These are phyloP conservation scores for Actias luna DNA, from an alignment of 2,888 invertebrate species.

Conservation along the genomic window DNA sequence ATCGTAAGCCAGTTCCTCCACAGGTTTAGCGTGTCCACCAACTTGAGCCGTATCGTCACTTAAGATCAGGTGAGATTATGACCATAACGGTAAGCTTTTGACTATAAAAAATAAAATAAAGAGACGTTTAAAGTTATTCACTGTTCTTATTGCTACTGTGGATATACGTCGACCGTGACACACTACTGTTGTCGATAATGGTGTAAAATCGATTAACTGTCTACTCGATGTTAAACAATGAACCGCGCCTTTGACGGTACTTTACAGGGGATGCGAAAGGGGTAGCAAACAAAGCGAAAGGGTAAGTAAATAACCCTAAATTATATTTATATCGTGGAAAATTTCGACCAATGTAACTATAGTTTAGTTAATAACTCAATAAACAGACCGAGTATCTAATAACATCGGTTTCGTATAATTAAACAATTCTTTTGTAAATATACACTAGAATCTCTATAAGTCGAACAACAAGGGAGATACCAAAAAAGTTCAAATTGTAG, in stretches of 20 bases:
- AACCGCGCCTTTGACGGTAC: conserved; percentile 26
- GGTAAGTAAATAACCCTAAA: background rate
- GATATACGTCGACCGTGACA: conserved; percentile 37
- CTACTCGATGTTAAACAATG: conserved; percentile 35
- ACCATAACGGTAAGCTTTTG: background rate
- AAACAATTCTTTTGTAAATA: too few species aligned
- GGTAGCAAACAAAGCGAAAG: background rate
- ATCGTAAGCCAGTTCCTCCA: too few species aligned
- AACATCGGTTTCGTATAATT: background rate
- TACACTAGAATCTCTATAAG: too few species aligned
- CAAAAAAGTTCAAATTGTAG: too few species aligned
- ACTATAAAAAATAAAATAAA: background rate
- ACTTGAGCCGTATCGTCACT: too few species aligned
- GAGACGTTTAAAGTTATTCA: background rate
- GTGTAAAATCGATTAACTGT: conserved; percentile 48
- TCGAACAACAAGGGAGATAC: too few species aligned
- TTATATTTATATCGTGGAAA: background rate
- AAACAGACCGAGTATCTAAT: background rate
- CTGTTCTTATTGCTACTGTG: background rate
- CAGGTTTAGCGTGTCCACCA: too few species aligned
- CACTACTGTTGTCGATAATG: conserved; percentile 37
- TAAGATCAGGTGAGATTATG: too few species aligned
- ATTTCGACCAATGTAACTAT: background rate
- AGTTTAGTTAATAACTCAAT: background rate
- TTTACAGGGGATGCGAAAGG: conserved; percentile 3